Conservation (phyloP, 1,140 invertebrate species). For the Hyphantria cunea region DNA sequence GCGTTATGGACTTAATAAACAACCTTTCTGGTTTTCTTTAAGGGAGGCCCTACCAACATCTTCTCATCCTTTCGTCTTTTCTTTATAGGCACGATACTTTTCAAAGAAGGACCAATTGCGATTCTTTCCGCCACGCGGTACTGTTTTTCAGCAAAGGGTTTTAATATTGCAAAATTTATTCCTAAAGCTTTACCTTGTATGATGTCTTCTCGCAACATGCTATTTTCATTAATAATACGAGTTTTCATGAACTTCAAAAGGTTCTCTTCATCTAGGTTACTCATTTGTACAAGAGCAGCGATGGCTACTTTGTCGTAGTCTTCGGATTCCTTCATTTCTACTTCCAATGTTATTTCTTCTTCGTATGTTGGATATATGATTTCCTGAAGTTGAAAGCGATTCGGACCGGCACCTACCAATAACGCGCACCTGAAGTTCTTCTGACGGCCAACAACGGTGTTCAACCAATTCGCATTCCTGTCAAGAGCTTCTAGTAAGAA, state of each 20-base stretch:
- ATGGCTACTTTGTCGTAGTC: slow-evolving; percentile 71
- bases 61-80: slow-evolving; percentile 56
- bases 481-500: slow-evolving; percentile 63
- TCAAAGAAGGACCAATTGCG: slow-evolving; percentile 47
- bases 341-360: slow-evolving; percentile 55
- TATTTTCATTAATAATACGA: slow-evolving; percentile 56
- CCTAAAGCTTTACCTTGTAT: slow-evolving; percentile 63
- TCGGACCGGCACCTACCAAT: slow-evolving; percentile 65
- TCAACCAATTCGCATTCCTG: slow-evolving; percentile 64
- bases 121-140: slow-evolving; percentile 64
- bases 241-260: slow-evolving; percentile 61
- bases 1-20: slow-evolving; percentile 10
- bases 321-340: slow-evolving; percentile 62
- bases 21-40: slow-evolving; percentile 44
- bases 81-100: slow-evolving; percentile 46
- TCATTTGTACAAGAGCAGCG: slow-evolving; percentile 56
- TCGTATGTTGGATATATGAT: slow-evolving; percentile 60
- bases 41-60: slow-evolving; percentile 40
- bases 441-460: slow-evolving; percentile 53
- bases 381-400: slow-evolving; percentile 66
- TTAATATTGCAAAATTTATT: slow-evolving; percentile 59
- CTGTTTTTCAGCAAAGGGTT: slow-evolving; percentile 59
- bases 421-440: slow-evolving; percentile 62
- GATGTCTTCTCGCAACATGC: slow-evolving; percentile 55
- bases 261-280: slow-evolving; percentile 52